Evolutionary conservation across 2,113 vertebrate species (phyloP).

Genomic region (Gyps fulvus): DNA sequence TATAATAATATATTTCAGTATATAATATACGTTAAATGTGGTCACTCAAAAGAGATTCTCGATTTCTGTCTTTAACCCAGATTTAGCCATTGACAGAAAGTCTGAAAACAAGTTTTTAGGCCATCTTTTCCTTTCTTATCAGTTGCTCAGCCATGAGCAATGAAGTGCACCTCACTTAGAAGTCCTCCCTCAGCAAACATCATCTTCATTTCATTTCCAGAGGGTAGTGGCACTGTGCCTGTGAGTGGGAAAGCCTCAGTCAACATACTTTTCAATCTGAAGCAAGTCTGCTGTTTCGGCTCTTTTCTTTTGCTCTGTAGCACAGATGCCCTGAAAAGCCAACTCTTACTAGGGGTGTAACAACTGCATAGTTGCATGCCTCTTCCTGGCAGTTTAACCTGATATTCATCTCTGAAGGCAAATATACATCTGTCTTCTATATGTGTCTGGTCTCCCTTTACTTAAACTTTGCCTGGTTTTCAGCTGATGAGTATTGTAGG

Average conservation of each 20-base stretch:
- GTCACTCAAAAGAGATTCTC: neutral
- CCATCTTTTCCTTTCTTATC: neutral
- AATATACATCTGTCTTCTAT: neutral
- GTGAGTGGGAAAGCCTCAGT: neutral
- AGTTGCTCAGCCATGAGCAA: neutral
- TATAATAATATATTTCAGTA: neutral
- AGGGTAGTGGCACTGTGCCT: neutral
- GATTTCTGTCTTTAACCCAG: neutral
- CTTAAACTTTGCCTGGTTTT: neutral
- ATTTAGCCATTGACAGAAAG: neutral
- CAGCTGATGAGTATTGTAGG: neutral
- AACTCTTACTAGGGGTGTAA: neutral
- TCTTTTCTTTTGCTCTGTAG: neutral
- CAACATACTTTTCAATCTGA: neutral
- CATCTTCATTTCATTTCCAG: neutral
- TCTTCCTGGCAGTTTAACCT: neutral
- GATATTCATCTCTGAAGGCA: neutral
- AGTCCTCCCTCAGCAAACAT: neutral
- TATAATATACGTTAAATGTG: neutral
- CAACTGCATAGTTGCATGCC: neutral
- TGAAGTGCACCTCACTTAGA: neutral
- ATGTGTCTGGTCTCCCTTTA: neutral
- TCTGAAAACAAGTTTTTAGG: neutral
- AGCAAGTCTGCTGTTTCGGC: neutral
- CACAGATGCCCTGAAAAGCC: neutral